Evolutionary conservation across 2,797 vertebrate genomes (phyloP).

Genomic region (Oophaga sylvatica): DNA sequence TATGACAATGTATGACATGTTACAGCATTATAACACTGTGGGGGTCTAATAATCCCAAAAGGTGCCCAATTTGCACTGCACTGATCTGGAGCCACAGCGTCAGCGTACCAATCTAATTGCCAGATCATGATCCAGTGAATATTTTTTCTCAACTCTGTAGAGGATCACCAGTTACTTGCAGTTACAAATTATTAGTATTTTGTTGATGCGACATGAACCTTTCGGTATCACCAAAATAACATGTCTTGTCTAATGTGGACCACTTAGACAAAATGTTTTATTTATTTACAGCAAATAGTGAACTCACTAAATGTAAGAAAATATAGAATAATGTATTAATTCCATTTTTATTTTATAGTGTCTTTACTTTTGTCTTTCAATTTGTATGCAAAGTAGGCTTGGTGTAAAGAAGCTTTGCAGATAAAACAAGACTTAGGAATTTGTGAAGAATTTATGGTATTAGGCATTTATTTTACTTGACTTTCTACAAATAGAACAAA

Average conservation of each 20-base stretch:
- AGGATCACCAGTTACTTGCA: background rate
- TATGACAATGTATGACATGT: too few species aligned
- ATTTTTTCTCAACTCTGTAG: too few species aligned
- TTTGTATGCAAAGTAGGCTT: conserved; percentile 38
- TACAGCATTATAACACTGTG: too few species aligned
- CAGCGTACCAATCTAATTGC: too few species aligned
- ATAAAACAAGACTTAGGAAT: conserved; percentile 32
- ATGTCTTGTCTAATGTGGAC: background rate
- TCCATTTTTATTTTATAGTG: background rate
- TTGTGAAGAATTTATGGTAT: background rate
- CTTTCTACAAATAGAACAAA: conserved; percentile 8
- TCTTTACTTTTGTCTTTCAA: conserved; percentile 1
- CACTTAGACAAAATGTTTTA: background rate
- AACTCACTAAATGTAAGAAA: background rate
- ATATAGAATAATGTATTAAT: background rate
- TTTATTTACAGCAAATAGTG: background rate
- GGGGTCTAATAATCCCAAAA: too few species aligned
- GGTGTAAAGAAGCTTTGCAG: conserved; percentile 19
- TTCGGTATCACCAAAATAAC: background rate
- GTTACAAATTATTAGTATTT: background rate
- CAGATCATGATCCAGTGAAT: too few species aligned
- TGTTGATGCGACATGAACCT: background rate
- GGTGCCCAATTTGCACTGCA: too few species aligned
- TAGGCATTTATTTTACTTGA: conserved; percentile 17
- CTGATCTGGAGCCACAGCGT: too few species aligned